Evolutionary conservation across 2,888 invertebrate genomes (phyloP).

Genomic region (Cristatella mucedo): DNA sequence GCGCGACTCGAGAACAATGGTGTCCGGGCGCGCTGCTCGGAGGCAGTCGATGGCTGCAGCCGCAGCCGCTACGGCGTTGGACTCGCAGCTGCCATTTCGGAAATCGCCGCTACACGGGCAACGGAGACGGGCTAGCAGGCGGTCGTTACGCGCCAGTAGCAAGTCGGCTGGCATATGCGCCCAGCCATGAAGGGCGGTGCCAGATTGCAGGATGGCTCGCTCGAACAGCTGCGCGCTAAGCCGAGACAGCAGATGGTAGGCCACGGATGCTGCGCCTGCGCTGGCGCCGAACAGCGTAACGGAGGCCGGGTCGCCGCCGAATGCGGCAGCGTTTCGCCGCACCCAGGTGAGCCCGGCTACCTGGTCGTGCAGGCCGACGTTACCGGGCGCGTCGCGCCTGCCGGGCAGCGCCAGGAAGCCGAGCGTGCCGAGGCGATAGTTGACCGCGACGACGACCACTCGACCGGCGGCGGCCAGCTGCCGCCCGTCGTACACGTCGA

Average conservation of each 20-base stretch:
- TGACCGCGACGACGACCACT: slow-evolving; percentile 77
- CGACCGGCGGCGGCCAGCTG: slow-evolving; percentile 74
- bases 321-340: slow-evolving; percentile 27
- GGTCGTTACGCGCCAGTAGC: too few species aligned
- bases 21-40: too few species aligned
- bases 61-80: too few species aligned
- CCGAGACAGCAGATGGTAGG: slow-evolving; percentile 59
- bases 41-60: slow-evolving; percentile 47
- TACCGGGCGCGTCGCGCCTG: slow-evolving; percentile 58
- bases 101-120: too few species aligned
- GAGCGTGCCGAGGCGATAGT: slow-evolving; percentile 77
- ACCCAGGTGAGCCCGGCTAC: slow-evolving; percentile 59
- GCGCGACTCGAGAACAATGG: too few species aligned
- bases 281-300: slow-evolving; percentile 90
- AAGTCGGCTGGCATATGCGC: slow-evolving; percentile 66
- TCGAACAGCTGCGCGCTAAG: slow-evolving; percentile 57
- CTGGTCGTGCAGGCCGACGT: slow-evolving; percentile 88
- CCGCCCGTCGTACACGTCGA: slow-evolving; percentile 82
- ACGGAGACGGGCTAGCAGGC: too few species aligned
- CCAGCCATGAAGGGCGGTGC: slow-evolving; percentile 81
- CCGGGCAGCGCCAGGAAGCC: slow-evolving; percentile 44
- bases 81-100: too few species aligned
- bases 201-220: slow-evolving; percentile 82
- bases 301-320: slow-evolving; percentile 63
- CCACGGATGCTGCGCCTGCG: slow-evolving; percentile 85